These are phyloP conservation scores for Drosophila neotestacea DNA, from an alignment of 2,888 invertebrate species.

Conservation along the genomic window DNA sequence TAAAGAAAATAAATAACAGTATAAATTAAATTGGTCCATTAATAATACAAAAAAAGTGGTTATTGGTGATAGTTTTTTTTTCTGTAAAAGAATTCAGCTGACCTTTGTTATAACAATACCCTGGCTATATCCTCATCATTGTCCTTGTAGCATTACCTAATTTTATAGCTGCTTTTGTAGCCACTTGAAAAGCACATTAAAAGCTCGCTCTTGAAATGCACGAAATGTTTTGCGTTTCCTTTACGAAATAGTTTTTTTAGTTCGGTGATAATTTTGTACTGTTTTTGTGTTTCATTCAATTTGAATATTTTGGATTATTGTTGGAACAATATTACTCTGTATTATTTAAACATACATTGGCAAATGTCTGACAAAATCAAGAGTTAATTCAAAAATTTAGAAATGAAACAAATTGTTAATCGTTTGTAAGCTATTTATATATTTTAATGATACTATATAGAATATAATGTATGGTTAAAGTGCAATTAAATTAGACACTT, in stretches of 20 bases:
- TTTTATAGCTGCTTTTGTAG: constrained; percentile 39
- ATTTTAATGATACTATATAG: constrained; percentile 17
- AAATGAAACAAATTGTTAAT: constrained; percentile 15
- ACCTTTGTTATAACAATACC: constrained; percentile 16
- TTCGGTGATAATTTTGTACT: constrained; percentile 14
- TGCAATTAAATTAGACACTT: constrained; percentile 35
- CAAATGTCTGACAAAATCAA: constrained; percentile 25
- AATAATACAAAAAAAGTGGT: background rate
- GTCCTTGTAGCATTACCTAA: constrained; percentile 2
- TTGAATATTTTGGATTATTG: constrained; percentile 28
- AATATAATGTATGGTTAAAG: constrained; percentile 33
- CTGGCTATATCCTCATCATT: constrained; percentile 9
- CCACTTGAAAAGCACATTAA: constrained; percentile 41
- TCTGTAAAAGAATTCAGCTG: constrained; percentile 16
- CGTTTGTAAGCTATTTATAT: constrained; percentile 48
- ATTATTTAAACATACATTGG: constrained; percentile 39
- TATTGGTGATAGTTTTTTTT: background rate
- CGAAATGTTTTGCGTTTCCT: constrained; percentile 14
- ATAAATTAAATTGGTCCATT: background rate
- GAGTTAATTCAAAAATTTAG: constrained; percentile 16
- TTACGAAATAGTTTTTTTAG: constrained; percentile 19
- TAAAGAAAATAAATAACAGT: background rate
- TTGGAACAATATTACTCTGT: constrained; percentile 4
- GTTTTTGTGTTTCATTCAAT: constrained; percentile 26
- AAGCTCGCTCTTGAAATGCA: constrained; percentile 28